A percentile compares a stretch with the other conserved stretches of the same genome.
These are phyloP conservation scores for Drosophila birchii DNA, from an alignment of 2,888 invertebrate genomes.

Conservation along the genomic window DNA sequence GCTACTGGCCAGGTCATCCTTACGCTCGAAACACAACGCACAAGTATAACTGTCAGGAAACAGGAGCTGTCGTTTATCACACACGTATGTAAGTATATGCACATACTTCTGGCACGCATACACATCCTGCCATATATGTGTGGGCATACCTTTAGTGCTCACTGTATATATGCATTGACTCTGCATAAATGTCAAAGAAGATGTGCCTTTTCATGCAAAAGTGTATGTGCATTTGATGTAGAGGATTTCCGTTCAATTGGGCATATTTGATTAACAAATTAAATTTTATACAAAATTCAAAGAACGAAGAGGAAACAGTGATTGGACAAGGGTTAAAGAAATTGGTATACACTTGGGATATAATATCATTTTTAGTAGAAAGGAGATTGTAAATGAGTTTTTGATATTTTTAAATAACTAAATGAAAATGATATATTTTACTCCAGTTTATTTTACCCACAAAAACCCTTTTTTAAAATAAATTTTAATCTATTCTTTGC, in stretches of 20 bases:
- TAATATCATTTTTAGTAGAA: neutral
- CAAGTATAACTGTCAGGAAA: constrained; percentile 55
- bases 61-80: constrained; percentile 55
- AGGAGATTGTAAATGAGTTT: neutral
- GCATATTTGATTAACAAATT: constrained; percentile 38
- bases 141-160: constrained; percentile 21
- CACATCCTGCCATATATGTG: neutral
- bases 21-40: constrained; percentile 36
- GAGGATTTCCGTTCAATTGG: constrained; percentile 33
- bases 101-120: constrained; percentile 15
- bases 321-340: neutral
- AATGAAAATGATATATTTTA: no score
- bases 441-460: no score
- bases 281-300: constrained; percentile 12
- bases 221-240: constrained; percentile 9
- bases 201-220: constrained; percentile 9
- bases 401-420: no score
- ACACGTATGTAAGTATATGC: constrained; percentile 18
- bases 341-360: neutral
- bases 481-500: no score
- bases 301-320: neutral
- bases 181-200: constrained; percentile 45
- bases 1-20: constrained; percentile 36
- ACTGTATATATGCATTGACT: constrained; percentile 36
- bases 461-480: no score